Conservation (phyloP, 2,797 vertebrate genomes). For the Semotilus atromaculatus region DNA sequence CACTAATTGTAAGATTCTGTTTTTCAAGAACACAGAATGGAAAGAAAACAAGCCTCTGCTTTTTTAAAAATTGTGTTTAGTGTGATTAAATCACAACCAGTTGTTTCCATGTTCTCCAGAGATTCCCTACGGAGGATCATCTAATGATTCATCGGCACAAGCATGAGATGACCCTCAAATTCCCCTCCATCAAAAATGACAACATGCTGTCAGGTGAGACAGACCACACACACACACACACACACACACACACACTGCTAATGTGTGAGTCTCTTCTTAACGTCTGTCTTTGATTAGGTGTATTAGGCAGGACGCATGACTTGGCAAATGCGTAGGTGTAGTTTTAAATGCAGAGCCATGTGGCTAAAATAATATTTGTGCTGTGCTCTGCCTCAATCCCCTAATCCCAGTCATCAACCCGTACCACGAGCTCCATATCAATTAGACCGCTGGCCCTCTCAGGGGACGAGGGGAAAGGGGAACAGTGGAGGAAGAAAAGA, state of each 20-base stretch:
- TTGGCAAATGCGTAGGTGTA: constrained; percentile 43
- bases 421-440: constrained; percentile 49
- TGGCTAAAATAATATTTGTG: constrained; percentile 64
- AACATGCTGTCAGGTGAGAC: constrained; percentile 97
- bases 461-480: constrained; percentile 33
- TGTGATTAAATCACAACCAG: constrained; percentile 16
- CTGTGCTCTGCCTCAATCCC: constrained; percentile 53
- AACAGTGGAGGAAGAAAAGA: constrained; percentile 47
- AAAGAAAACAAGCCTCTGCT: constrained; percentile 23
- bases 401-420: constrained; percentile 57
- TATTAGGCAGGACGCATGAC: constrained; percentile 46
- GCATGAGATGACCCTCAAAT: constrained; percentile 99
- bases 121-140: constrained; percentile 98
- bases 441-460: constrained; percentile 53
- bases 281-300: constrained; percentile 59
- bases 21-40: constrained; percentile 1
- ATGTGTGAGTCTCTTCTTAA: constrained; percentile 32
- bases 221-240: constrained; percentile 35
- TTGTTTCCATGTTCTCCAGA: constrained; percentile 76
- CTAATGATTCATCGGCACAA: constrained; percentile 99
- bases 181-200: constrained; percentile 98
- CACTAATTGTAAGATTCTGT: constrained; percentile 19
- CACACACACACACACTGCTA: not conserved
- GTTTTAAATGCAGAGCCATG: constrained; percentile 59
- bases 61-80: constrained; percentile 6